phyloP scores from a whole-genome alignment of 1,140 invertebrate species.

The Pseudomyrmex cubaensis region DNA sequence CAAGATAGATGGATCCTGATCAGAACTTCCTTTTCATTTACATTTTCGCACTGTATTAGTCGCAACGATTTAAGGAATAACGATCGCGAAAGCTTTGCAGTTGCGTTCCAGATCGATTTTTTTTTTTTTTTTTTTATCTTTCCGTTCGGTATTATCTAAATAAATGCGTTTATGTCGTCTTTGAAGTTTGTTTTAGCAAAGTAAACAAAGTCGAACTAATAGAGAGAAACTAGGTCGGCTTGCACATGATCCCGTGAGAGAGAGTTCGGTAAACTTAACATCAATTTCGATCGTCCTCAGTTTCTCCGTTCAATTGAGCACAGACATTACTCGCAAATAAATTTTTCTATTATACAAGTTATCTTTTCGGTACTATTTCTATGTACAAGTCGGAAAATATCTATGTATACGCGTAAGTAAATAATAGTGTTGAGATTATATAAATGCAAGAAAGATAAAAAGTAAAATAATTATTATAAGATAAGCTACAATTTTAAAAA shows the following conservation, averaged over 20 bases:
- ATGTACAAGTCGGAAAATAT: too few relatives aligned
- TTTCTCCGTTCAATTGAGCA: slow-evolving; percentile 48
- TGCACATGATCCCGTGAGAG: slow-evolving; percentile 38
- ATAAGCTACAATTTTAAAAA: too few relatives aligned
- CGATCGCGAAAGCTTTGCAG: slow-evolving; percentile 47
- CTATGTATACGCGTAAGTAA: too few relatives aligned
- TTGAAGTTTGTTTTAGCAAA: slow-evolving; percentile 58
- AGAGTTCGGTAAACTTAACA: slow-evolving; percentile 60
- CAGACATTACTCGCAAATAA: slow-evolving; percentile 21
- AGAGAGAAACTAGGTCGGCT: slow-evolving; percentile 55
- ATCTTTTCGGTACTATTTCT: too few relatives aligned
- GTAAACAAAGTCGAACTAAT: slow-evolving; percentile 58
- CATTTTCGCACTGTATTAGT: slow-evolving; percentile 72
- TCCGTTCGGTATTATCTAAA: slow-evolving; percentile 1
- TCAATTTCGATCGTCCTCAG: slow-evolving; percentile 59
- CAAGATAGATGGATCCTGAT: slow-evolving; percentile 70
- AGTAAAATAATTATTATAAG: too few relatives aligned
- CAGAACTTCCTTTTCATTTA: slow-evolving; percentile 66
- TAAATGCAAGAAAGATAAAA: too few relatives aligned
- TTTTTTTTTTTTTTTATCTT: slow-evolving; percentile 22
- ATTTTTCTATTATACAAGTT: too few relatives aligned
- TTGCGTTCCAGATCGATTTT: slow-evolving; percentile 47
- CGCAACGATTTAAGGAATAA: slow-evolving; percentile 55
- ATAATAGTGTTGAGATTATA: too few relatives aligned
- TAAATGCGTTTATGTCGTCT: slow-evolving; percentile 48